A percentile compares a stretch with the other conserved stretches of the same genome.
Evolutionary conservation across 2,113 vertebrate species (phyloP).

Genomic region (Oceanites oceanicus): DNA sequence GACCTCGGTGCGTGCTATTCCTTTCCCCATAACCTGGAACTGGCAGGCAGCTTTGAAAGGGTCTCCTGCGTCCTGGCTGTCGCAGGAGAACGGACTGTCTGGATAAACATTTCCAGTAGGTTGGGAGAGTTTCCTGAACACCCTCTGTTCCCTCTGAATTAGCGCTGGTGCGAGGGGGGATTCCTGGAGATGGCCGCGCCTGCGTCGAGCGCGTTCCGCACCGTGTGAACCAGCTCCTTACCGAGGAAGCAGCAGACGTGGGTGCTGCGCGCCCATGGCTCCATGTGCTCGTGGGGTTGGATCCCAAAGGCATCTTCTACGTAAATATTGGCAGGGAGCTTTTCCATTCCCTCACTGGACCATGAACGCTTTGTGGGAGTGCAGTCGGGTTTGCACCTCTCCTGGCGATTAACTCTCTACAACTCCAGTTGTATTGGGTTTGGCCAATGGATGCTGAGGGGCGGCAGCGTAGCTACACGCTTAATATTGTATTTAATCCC

Average conservation of each 20-base stretch:
- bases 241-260: neutral
- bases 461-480: accelerated
- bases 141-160: neutral
- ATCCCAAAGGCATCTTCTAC: neutral
- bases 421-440: neutral
- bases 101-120: neutral
- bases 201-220: neutral
- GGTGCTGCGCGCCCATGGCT: accelerated
- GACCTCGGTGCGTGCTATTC: neutral
- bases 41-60: neutral
- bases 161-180: neutral
- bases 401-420: neutral
- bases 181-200: neutral
- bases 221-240: neutral
- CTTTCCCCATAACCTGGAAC: neutral
- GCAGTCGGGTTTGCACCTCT: neutral
- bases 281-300: accelerated
- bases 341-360: neutral
- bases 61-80: neutral
- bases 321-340: neutral
- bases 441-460: neutral
- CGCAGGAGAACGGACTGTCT: neutral
- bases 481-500: neutral
- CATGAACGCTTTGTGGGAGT: neutral
- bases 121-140: neutral